Evolutionary conservation across 2,113 vertebrate species (phyloP).

Genomic region (Lagopus leucura): DNA sequence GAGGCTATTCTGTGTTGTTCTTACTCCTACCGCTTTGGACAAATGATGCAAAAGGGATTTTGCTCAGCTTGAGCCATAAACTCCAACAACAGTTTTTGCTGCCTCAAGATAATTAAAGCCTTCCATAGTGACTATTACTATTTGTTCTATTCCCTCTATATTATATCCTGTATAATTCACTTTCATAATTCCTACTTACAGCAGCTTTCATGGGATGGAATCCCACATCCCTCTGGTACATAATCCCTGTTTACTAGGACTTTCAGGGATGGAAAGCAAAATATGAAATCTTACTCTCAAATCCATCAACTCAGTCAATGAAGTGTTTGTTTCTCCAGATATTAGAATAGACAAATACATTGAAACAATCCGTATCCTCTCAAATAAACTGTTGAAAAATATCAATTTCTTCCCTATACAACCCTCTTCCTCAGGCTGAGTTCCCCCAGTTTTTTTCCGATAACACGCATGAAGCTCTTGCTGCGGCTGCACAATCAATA

Average conservation of each 20-base stretch:
- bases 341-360: background rate
- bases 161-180: constrained; percentile 12
- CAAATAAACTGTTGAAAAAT: background rate
- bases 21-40: background rate
- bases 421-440: background rate
- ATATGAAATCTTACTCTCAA: background rate
- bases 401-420: background rate
- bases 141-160: background rate
- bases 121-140: constrained; percentile 1
- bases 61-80: constrained; percentile 3
- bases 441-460: background rate
- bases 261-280: background rate
- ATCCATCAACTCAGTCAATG: background rate
- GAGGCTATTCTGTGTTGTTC: background rate
- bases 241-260: background rate
- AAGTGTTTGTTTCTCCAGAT: background rate
- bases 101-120: constrained; percentile 17
- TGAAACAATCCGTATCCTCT: background rate
- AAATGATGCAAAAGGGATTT: constrained; percentile 25
- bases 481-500: background rate
- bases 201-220: background rate
- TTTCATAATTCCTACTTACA: background rate
- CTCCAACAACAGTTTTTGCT: constrained; percentile 1
- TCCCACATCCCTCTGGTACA: background rate
- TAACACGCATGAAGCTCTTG: background rate